A percentile compares a stretch with the other conserved stretches of the same genome.
Evolutionary conservation across 1,140 invertebrate species (phyloP).

Genomic region (Pseudomyrmex pallidus): DNA sequence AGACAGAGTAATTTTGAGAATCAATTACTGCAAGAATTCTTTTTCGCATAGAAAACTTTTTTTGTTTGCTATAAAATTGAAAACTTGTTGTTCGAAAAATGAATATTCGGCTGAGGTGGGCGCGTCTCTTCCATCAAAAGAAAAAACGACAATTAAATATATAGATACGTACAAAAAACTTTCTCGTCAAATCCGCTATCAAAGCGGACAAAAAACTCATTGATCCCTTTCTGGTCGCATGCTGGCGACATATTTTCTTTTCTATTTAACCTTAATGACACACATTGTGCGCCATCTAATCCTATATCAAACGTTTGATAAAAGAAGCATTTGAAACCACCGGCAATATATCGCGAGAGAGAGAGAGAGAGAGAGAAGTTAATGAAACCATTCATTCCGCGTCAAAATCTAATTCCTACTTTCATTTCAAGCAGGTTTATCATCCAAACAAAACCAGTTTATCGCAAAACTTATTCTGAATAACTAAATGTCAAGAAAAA

Average conservation of each 20-base stretch:
- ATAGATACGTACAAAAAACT: background rate
- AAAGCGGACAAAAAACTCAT: conserved; percentile 16
- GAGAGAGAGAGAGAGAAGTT: background rate
- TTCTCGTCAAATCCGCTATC: background rate
- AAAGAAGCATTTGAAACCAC: background rate
- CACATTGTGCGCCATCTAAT: conserved; percentile 1
- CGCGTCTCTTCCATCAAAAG: background rate
- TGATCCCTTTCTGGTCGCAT: conserved; percentile 14
- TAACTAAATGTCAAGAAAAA: too few species aligned
- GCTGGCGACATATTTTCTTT: background rate
- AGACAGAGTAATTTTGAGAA: too few species aligned
- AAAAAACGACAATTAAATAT: conserved; percentile 13
- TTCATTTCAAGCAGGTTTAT: background rate
- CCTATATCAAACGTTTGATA: conserved; percentile 23
- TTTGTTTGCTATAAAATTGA: conserved; percentile 3
- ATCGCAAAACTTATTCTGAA: background rate
- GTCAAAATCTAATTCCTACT: background rate
- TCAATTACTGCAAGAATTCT: too few species aligned
- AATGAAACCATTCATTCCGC: background rate
- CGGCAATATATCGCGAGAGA: background rate
- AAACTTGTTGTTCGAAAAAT: background rate
- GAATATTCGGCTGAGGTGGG: background rate
- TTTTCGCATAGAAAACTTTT: background rate
- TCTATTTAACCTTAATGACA: background rate
- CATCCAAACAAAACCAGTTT: background rate